Evolutionary conservation across 2,113 vertebrate genomes (phyloP).

Genomic region (Pungitius pungitius): DNA sequence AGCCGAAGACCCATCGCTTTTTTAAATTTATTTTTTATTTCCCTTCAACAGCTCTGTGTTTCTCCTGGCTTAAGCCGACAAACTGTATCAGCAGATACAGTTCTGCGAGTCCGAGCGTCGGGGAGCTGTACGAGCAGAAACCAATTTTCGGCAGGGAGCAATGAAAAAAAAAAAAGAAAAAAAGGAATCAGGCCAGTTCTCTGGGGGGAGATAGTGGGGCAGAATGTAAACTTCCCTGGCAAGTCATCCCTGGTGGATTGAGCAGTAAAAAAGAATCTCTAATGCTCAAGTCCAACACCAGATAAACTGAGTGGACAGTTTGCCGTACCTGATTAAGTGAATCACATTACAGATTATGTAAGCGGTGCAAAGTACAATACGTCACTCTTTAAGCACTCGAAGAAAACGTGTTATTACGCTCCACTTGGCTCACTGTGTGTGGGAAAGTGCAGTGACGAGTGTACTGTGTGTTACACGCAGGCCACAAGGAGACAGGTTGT

Average conservation of each 20-base stretch:
- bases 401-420: constrained; percentile 12
- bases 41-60: constrained; percentile 46
- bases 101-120: constrained; percentile 54
- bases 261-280: constrained; percentile 66
- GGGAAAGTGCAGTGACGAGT: neutral
- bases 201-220: constrained; percentile 72
- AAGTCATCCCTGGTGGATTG: constrained; percentile 69
- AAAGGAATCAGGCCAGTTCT: constrained; percentile 76
- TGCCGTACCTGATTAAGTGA: constrained; percentile 65
- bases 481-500: neutral
- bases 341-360: constrained; percentile 56
- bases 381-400: constrained; percentile 11
- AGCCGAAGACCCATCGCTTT: constrained; percentile 44
- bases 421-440: neutral
- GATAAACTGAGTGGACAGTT: constrained; percentile 65
- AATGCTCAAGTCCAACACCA: constrained; percentile 59
- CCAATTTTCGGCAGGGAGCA: constrained; percentile 75
- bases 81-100: constrained; percentile 71
- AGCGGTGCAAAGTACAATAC: constrained; percentile 30
- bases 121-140: constrained; percentile 72
- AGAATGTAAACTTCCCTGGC: constrained; percentile 78
- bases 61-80: constrained; percentile 51
- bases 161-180: constrained; percentile 59
- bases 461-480: neutral
- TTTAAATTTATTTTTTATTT: constrained; percentile 37